These are phyloP conservation scores for Microctonus hyperodae DNA, from an alignment of 2,888 invertebrate genomes.

Conservation along the genomic window DNA sequence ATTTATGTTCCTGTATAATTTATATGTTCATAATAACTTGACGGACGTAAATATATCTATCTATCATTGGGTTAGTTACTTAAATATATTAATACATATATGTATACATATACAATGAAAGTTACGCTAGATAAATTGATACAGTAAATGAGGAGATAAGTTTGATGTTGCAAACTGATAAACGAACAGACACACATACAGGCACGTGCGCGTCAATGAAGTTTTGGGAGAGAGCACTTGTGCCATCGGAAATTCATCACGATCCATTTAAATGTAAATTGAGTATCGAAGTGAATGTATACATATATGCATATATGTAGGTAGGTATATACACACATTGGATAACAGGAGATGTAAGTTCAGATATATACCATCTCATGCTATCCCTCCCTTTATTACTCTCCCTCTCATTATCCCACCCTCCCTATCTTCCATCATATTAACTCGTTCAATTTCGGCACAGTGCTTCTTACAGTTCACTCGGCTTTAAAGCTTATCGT, in stretches of 20 bases:
- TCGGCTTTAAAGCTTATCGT: background rate
- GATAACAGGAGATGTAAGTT: background rate
- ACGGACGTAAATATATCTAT: background rate
- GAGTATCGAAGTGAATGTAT: constrained; percentile 13
- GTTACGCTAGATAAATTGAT: background rate
- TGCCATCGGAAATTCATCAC: constrained; percentile 19
- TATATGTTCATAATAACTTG: background rate
- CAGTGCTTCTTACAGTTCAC: background rate
- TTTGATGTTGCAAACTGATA: constrained; percentile 3
- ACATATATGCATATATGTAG: background rate
- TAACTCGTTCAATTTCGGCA: constrained; percentile 8
- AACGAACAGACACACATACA: constrained; percentile 9
- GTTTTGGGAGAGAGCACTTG: constrained; percentile 1
- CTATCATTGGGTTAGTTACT: no score
- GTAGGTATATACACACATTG: background rate
- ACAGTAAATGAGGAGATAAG: background rate
- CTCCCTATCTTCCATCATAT: background rate
- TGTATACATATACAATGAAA: no score
- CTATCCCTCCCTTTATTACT: no score
- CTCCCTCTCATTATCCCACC: background rate
- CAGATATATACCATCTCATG: no score
- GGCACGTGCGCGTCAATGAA: background rate
- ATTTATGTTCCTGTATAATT: background rate
- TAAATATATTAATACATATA: no score
- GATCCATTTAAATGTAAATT: constrained; percentile 33